phyloP scores from a whole-genome alignment of 2,888 invertebrate genomes.

The Agrochola litura region DNA sequence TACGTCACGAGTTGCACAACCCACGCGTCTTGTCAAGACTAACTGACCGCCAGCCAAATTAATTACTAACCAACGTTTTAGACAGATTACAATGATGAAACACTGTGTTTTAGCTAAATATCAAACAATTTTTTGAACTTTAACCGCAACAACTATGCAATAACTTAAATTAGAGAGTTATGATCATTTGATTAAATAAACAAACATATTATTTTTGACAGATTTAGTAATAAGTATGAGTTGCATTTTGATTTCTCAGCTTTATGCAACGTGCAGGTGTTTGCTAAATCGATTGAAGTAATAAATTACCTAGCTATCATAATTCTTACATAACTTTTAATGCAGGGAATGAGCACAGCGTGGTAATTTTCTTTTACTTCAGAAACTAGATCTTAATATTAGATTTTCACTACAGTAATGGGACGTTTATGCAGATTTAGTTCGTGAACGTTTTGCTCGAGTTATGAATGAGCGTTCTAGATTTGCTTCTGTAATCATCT shows the following conservation, averaged over 20 bases:
- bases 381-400: constrained; percentile 76
- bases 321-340: constrained; percentile 45
- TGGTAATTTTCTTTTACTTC: constrained; percentile 72
- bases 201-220: constrained; percentile 9
- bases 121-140: constrained; percentile 66
- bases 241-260: constrained; percentile 24
- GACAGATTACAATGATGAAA: constrained; percentile 70
- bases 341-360: constrained; percentile 48
- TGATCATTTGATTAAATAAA: neutral
- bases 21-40: constrained; percentile 75
- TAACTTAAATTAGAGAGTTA: constrained; percentile 30
- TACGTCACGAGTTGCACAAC: constrained; percentile 78
- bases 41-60: constrained; percentile 75
- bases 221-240: constrained; percentile 18
- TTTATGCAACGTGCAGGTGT: constrained; percentile 27
- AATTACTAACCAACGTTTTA: constrained; percentile 73
- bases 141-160: constrained; percentile 51
- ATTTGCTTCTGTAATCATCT: constrained; percentile 84
- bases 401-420: constrained; percentile 79
- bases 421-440: constrained; percentile 86
- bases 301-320: constrained; percentile 36
- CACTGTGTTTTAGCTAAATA: constrained; percentile 60
- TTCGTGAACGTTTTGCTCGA: constrained; percentile 80
- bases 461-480: constrained; percentile 85
- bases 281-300: constrained; percentile 34